Conservation (phyloP, 1,140 invertebrate genomes). For the Magallana angulata region DNA sequence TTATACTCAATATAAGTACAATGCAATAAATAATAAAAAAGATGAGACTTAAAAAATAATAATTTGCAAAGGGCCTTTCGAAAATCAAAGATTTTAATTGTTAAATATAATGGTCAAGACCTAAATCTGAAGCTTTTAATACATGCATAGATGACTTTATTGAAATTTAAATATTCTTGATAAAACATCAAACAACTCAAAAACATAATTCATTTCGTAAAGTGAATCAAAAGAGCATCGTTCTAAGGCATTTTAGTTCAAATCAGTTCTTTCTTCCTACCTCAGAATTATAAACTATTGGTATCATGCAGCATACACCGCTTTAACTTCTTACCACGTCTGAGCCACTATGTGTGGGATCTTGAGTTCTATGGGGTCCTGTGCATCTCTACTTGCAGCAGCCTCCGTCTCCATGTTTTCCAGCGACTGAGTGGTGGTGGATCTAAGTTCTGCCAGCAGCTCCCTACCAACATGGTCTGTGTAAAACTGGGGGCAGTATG, state of each 20-base stretch:
- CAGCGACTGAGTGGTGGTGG: slow-evolving; percentile 45
- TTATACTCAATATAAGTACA: not conserved
- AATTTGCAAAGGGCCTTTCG: too few relatives aligned
- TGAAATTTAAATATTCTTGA: too few relatives aligned
- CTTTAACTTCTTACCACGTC: slow-evolving; percentile 68
- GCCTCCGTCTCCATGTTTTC: slow-evolving; percentile 44
- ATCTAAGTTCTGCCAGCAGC: slow-evolving; percentile 65
- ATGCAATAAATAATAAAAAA: not conserved
- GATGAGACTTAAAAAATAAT: too few relatives aligned
- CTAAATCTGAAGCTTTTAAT: too few relatives aligned
- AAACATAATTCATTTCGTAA: too few relatives aligned
- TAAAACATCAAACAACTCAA: too few relatives aligned
- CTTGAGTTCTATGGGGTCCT: slow-evolving; percentile 71
- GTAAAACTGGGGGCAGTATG: slow-evolving; percentile 73
- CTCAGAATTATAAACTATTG: too few relatives aligned
- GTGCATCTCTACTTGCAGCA: slow-evolving; percentile 43
- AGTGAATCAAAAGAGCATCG: too few relatives aligned
- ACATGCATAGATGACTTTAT: too few relatives aligned
- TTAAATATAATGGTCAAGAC: too few relatives aligned
- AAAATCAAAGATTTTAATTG: too few relatives aligned
- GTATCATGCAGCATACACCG: not conserved
- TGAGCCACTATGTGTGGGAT: slow-evolving; percentile 76
- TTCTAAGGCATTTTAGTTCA: not conserved
- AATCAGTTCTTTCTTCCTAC: not conserved
- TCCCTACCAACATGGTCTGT: slow-evolving; percentile 71